Evolutionary conservation across 2,888 invertebrate species (phyloP).

Genomic region (Drosophila putrida): DNA sequence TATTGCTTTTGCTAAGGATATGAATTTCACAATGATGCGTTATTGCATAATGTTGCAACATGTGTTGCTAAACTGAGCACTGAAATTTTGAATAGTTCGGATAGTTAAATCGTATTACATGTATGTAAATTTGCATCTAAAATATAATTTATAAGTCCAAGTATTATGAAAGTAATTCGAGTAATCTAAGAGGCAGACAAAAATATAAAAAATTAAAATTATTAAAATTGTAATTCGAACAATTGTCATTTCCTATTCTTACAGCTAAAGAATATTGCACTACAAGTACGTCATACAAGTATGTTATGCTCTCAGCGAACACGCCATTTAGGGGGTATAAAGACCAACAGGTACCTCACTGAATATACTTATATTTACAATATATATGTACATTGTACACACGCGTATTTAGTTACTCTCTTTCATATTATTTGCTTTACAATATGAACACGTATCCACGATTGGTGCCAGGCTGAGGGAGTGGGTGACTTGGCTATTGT

Average conservation of each 20-base stretch:
- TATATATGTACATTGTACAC: neutral
- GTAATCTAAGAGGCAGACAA: too few species aligned
- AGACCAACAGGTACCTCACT: conserved; percentile 26
- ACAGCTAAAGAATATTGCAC: neutral
- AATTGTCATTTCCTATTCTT: neutral
- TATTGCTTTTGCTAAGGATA: too few species aligned
- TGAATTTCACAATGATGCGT: too few species aligned
- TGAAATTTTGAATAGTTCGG: too few species aligned
- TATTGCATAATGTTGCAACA: too few species aligned
- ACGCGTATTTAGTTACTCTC: conserved; percentile 29
- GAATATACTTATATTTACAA: conserved; percentile 14
- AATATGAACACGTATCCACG: conserved; percentile 69
- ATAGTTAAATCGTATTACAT: too few species aligned
- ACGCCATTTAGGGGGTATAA: conserved; percentile 17
- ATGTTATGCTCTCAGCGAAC: conserved; percentile 5
- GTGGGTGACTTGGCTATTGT: conserved; percentile 53
- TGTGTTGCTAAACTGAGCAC: too few species aligned
- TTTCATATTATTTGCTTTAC: conserved; percentile 68
- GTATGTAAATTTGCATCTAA: too few species aligned
- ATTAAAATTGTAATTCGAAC: neutral
- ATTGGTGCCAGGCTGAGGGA: conserved; percentile 24
- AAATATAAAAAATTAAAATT: too few species aligned
- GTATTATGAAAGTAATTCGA: too few species aligned
- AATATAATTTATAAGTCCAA: too few species aligned
- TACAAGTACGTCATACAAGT: neutral